Percentiles rank a stretch among this genome's conserved stretches.
These are phyloP conservation scores for Elgaria multicarinata DNA, from an alignment of 2,113 vertebrate genomes.

Conservation along the genomic window DNA sequence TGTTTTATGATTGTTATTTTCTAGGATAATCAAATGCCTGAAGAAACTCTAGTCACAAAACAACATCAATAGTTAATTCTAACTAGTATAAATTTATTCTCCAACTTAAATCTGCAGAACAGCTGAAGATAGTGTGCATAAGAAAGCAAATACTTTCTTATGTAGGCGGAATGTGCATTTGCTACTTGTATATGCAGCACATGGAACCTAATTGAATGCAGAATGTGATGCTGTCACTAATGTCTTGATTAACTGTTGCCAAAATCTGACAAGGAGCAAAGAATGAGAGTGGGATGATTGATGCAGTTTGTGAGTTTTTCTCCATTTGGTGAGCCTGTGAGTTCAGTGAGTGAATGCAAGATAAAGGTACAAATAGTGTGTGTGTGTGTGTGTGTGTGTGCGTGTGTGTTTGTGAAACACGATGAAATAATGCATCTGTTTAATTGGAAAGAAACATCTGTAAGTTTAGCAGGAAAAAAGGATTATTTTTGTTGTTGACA, in stretches of 20 bases:
- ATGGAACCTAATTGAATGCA: slow-evolving; percentile 19
- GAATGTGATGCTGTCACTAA: slow-evolving; percentile 36
- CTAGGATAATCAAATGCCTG: neutral
- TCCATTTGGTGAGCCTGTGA: slow-evolving; percentile 20
- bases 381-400: neutral
- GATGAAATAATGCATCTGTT: slow-evolving; percentile 3
- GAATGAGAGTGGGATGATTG: slow-evolving; percentile 20
- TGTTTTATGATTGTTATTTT: neutral
- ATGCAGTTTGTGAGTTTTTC: slow-evolving; percentile 23
- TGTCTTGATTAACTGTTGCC: slow-evolving; percentile 43
- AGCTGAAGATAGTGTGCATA: neutral
- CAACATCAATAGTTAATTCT: slow-evolving; percentile 13
- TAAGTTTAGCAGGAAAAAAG: neutral
- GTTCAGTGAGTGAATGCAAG: slow-evolving; percentile 1
- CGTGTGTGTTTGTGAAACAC: slow-evolving; percentile 13
- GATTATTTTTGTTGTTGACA: neutral
- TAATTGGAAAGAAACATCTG: neutral
- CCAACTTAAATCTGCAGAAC: neutral
- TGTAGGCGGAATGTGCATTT: slow-evolving; percentile 13
- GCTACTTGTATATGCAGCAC: neutral
- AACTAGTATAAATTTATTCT: slow-evolving; percentile 8
- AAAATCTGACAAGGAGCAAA: slow-evolving; percentile 26
- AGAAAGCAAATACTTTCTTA: slow-evolving; percentile 7
- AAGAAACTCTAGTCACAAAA: neutral
- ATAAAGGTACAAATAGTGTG: slow-evolving; percentile 19